Evolutionary conservation across 2,797 vertebrate genomes (phyloP), one percentile per base, ranked within the genome.

Genomic region (Amblyraja radiata): DNA sequence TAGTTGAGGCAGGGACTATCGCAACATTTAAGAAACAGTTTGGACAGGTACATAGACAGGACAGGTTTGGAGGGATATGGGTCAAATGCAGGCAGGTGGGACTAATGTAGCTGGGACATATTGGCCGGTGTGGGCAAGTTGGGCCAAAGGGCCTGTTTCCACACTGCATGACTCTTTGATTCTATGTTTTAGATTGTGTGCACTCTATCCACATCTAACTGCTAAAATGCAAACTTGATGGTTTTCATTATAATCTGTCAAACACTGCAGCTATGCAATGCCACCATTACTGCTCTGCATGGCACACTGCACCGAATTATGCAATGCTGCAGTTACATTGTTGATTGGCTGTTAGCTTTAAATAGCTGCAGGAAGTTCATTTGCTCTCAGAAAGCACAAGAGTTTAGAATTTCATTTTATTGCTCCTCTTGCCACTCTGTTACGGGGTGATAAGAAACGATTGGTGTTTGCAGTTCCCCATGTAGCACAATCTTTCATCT

Each of bases 231-330:
- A 39, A 71, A 0, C 14, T 93, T 93, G 28, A 71, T 10, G 93
- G 2, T 0, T 93, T 94, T 94, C 63, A 54, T 93, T 94, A 58
- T 3, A 68, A 80, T 93, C 74, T 93, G 13, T 10, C 36, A 90
- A 90, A 32, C 68, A 36, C 65, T 46, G 10, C 32, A 73, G 88
- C 23, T 0, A 4, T 10, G 36, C 14, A 90, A 16, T 21, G 65
- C 8, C 28, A 16, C 86, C n/a, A 65, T 21, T n/a, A 73, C 16
- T 90, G 36, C 32, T 88, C 11, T 39, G 68, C 21, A 71, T 90
- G 63, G 65, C 10, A 16, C 36, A 73, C 21, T 36, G 16, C n/a
- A 90, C 39, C 3, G 21, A 46, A 11, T 71, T 71, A 39, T 13
- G 7, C 28, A 21, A 65, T 36, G 18, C 68, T 68, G 36, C 36